phyloP scores from a whole-genome alignment of 92 coral and sea anemone genomes.

The Porites rus region DNA sequence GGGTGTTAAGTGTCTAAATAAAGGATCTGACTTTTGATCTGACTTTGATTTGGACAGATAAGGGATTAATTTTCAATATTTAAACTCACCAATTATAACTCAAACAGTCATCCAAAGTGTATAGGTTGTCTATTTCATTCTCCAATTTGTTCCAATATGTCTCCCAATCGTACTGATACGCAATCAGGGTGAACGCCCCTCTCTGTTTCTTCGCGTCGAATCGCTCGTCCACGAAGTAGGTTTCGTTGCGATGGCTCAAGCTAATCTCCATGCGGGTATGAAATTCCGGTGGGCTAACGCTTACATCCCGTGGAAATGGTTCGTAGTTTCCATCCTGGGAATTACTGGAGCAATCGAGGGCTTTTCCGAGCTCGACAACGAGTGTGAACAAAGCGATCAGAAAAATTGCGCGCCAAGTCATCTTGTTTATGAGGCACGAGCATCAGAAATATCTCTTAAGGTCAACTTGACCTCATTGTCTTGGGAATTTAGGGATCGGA shows the following conservation, averaged over 20 bases:
- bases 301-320: slow-evolving; percentile 45
- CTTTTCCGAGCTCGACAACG: background rate
- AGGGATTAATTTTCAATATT: too few relatives aligned
- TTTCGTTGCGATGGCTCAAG: slow-evolving; percentile 31
- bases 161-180: slow-evolving; percentile 27
- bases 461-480: background rate
- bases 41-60: too few relatives aligned
- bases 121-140: slow-evolving; percentile 28
- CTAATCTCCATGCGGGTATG: slow-evolving; percentile 50
- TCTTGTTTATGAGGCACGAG: background rate
- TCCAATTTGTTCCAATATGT: slow-evolving; percentile 33
- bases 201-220: slow-evolving; percentile 30
- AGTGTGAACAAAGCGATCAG: background rate
- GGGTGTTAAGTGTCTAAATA: too few relatives aligned
- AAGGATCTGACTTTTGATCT: too few relatives aligned
- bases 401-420: background rate
- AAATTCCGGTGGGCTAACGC: slow-evolving; percentile 14
- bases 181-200: slow-evolving; percentile 38
- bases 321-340: slow-evolving; percentile 27
- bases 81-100: background rate
- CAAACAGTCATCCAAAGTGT: background rate
- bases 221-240: slow-evolving; percentile 44
- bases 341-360: slow-evolving; percentile 48
- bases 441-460: background rate
- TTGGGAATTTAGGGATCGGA: background rate